phyloP scores from a whole-genome alignment of 2,797 vertebrate genomes.

The Gila robusta region DNA sequence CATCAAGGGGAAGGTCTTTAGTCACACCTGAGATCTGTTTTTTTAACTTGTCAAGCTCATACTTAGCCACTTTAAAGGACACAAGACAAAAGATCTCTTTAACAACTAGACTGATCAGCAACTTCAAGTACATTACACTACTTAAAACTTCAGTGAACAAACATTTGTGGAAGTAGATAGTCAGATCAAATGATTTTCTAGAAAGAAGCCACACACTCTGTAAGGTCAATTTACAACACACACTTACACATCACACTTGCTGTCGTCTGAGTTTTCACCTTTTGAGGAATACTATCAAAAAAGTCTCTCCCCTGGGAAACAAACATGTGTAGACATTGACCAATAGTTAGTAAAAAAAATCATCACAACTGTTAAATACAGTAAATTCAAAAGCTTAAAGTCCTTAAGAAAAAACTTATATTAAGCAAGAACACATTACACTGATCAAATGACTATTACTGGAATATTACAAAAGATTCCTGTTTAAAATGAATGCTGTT shows the following conservation, averaged over 20 bases:
- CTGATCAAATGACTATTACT: not conserved
- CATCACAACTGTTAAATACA: not conserved
- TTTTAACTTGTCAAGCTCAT: slow-evolving; percentile 67
- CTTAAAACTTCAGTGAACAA: not conserved
- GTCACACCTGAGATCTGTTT: slow-evolving; percentile 65
- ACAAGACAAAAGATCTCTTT: slow-evolving; percentile 13
- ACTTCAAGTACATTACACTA: not conserved
- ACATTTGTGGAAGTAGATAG: not conserved
- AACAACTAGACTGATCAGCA: not conserved
- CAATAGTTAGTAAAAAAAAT: not conserved
- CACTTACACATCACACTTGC: slow-evolving; percentile 77
- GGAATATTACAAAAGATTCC: not conserved
- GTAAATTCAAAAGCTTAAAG: not conserved
- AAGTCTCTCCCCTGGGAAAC: slow-evolving; percentile 67
- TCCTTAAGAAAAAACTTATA: not conserved
- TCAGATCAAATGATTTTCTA: not conserved
- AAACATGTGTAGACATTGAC: slow-evolving; percentile 1
- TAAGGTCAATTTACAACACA: not conserved
- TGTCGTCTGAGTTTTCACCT: slow-evolving; percentile 73
- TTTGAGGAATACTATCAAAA: slow-evolving; percentile 67
- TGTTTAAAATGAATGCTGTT: not conserved
- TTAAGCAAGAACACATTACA: not conserved
- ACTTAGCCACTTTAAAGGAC: slow-evolving; percentile 70
- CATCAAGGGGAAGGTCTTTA: slow-evolving; percentile 47
- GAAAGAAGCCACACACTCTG: slow-evolving; percentile 2